These are phyloP conservation scores for Drosophila chauvacae DNA, from an alignment of 1,140 invertebrate genomes.

Conservation along the genomic window DNA sequence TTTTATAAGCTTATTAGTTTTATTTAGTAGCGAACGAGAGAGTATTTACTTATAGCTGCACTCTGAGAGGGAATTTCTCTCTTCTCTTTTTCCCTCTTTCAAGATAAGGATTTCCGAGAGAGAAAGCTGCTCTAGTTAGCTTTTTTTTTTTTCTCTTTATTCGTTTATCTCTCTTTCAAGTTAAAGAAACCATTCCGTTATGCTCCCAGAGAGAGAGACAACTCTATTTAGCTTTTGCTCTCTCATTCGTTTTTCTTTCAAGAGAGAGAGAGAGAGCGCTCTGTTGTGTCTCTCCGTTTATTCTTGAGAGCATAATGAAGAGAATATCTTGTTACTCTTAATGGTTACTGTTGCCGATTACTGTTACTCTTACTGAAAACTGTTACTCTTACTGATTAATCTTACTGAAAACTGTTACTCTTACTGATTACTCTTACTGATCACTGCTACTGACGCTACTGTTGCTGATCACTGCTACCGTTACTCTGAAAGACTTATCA, in stretches of 20 bases:
- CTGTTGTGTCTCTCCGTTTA: background rate
- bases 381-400: background rate
- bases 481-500: too few species aligned
- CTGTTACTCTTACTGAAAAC: background rate
- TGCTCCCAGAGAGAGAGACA: too few species aligned
- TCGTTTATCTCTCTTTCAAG: background rate
- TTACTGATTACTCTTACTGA: background rate
- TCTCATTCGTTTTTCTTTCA: background rate
- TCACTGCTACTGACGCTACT: background rate
- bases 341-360: background rate
- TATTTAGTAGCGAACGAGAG: background rate
- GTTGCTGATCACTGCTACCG: background rate
- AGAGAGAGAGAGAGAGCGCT: too few species aligned
- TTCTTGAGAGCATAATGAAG: background rate
- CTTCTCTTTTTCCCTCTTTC: too few species aligned
- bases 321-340: background rate
- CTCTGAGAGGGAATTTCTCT: background rate
- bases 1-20: background rate
- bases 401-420: background rate
- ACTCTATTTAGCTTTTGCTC: background rate
- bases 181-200: too few species aligned
- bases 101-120: too few species aligned
- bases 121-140: too few species aligned
- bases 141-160: background rate
- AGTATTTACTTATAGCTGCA: background rate